These are phyloP conservation scores for Drosophila siamana DNA, from an alignment of 2,888 invertebrate species.

Conservation along the genomic window DNA sequence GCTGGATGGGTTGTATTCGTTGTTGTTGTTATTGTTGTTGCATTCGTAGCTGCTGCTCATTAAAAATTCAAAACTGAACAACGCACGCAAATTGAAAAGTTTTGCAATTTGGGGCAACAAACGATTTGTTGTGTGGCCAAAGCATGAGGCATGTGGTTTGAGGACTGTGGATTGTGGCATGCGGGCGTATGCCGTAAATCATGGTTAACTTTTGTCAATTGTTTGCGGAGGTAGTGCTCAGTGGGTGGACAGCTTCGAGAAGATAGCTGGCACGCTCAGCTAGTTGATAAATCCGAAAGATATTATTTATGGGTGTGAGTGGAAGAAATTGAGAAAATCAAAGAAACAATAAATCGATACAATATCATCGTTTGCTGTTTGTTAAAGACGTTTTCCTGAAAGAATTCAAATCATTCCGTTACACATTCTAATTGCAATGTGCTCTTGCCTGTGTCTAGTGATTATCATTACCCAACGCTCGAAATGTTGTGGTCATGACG, in stretches of 20 bases:
- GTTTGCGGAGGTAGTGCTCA: slow-evolving; percentile 19
- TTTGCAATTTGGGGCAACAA: slow-evolving; percentile 66
- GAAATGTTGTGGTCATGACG: slow-evolving; percentile 45
- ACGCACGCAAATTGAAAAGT: slow-evolving; percentile 54
- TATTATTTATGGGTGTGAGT: background rate
- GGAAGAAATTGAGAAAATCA: background rate
- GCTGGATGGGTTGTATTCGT: background rate
- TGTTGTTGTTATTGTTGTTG: background rate
- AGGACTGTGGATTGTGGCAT: slow-evolving; percentile 2
- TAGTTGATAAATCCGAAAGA: background rate
- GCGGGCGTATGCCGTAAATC: slow-evolving; percentile 56
- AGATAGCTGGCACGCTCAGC: background rate
- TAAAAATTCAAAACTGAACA: slow-evolving; percentile 55
- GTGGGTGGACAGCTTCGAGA: slow-evolving; percentile 28
- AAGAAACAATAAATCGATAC: background rate
- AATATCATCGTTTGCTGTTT: background rate
- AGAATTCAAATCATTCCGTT: background rate
- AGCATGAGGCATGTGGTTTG: slow-evolving; percentile 1
- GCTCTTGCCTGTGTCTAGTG: slow-evolving; percentile 2
- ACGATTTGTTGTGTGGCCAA: slow-evolving; percentile 53
- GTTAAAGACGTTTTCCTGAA: too few relatives aligned
- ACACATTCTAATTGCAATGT: slow-evolving; percentile 19
- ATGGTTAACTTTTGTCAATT: slow-evolving; percentile 63
- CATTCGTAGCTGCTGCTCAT: slow-evolving; percentile 40
- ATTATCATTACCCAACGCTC: slow-evolving; percentile 41